Base-by-base conservation (phyloP, 2,113 vertebrate genomes). In the Ciconia stormi region DNA sequence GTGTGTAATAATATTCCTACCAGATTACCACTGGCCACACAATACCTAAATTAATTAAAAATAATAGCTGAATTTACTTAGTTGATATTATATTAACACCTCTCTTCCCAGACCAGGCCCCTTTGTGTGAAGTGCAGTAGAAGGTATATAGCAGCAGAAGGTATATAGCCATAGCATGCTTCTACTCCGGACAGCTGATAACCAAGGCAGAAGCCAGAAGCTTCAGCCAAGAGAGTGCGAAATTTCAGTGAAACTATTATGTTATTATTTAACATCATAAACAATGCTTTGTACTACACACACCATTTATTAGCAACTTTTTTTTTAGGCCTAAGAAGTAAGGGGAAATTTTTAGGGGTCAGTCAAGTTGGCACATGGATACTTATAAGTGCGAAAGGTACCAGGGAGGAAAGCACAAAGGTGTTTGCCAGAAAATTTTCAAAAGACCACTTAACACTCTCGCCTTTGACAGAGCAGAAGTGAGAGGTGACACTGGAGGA, bases 1-100 rank as follows among this genome's bases (percentile, higher is more conserved):
- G 44, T 81, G 65, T 72, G 87, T 86, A 80, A 91, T 91, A 91
- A 84, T 70, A 66, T 83, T 46, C 63, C 79, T 87, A 65, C 46
- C 66, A 94, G 90, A 73, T 89, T 83, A 89, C 74, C 50, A 77
- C 83, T 95, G 81, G 47, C 86, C 74, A 76, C 77, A 77, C 53
- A 76, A 61, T 82, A 49, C 52, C 20, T 78, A 50, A 65, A 86
- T 87, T 89, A 94, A 94, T 93, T 87, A 26, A 66, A 96, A 90
- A 76, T 91, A 93, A 86, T 62, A 59, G 74, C 71, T 89, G 20
- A 42, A 74, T 86, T 83, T 90, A 72, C 72, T 92, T 83, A 82
- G 71, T 36, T 91, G 84, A 10, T 93, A 38, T 36, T 88, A 14
- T 62, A 76, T 79, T 65, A 87, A 9, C 22, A 56, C 1, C 0